Evolutionary conservation across 2,797 vertebrate genomes (phyloP).

Genomic region (Arctocebus calabarensis): DNA sequence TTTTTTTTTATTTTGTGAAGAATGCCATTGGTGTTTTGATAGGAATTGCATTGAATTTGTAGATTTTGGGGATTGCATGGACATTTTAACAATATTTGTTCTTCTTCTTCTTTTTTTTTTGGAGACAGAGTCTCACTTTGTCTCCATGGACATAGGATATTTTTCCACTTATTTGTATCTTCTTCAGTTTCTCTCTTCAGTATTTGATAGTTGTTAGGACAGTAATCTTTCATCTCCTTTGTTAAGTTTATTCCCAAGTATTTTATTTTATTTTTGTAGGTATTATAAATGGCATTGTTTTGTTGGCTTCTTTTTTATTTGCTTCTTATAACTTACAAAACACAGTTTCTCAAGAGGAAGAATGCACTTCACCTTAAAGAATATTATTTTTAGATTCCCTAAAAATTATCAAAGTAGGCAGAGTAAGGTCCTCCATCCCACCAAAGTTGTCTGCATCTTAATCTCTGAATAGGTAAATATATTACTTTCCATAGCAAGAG

Average conservation of each 20-base stretch:
- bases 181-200: background rate
- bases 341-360: background rate
- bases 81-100: background rate
- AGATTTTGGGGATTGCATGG: background rate
- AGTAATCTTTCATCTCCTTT: background rate
- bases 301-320: background rate
- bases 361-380: background rate
- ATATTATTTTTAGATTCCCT: background rate
- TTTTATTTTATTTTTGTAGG: background rate
- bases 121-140: background rate
- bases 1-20: background rate
- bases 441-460: background rate
- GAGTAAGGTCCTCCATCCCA: background rate
- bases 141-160: background rate
- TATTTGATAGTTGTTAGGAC: background rate
- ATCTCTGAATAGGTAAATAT: background rate
- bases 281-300: background rate
- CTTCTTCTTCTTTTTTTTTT: no score
- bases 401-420: background rate
- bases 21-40: background rate
- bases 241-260: background rate
- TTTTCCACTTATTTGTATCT: background rate
- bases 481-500: background rate
- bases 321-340: constrained; percentile 17
- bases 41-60: background rate